Conservation (phyloP, 2,797 vertebrate genomes). For the Carapus acus region DNA sequence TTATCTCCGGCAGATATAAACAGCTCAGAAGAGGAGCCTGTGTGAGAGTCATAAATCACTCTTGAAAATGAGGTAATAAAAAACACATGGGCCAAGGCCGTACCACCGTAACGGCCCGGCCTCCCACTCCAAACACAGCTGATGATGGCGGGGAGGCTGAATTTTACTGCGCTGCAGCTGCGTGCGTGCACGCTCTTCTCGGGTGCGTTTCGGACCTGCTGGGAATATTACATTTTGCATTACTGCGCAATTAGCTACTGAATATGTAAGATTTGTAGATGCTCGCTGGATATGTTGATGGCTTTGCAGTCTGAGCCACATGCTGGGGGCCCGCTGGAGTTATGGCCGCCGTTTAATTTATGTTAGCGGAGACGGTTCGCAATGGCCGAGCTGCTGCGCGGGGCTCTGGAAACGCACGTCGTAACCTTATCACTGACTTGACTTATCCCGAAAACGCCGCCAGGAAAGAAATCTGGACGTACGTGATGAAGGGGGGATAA, state of each 20-base stretch:
- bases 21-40: constrained; percentile 51
- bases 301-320: not conserved
- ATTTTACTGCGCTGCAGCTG: constrained; percentile 19
- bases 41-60: constrained; percentile 57
- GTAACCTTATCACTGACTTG: constrained; percentile 41
- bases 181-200: not conserved
- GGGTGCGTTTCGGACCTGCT: constrained; percentile 15
- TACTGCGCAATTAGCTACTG: not conserved
- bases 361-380: constrained; percentile 17
- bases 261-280: constrained; percentile 3
- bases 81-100: constrained; percentile 38
- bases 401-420: constrained; percentile 30
- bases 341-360: constrained; percentile 17
- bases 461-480: constrained; percentile 44
- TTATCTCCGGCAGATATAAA: constrained; percentile 65
- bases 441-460: constrained; percentile 40
- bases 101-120: constrained; percentile 32
- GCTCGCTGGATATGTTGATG: not conserved
- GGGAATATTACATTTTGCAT: not conserved
- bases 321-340: not conserved
- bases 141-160: constrained; percentile 41
- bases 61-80: constrained; percentile 63
- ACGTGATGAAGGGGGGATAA: too few relatives aligned
- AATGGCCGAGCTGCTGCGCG: constrained; percentile 12
- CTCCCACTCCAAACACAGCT: constrained; percentile 44